phyloP scores from a whole-genome alignment of 1,140 invertebrate genomes.

The Drusus annulatus region DNA sequence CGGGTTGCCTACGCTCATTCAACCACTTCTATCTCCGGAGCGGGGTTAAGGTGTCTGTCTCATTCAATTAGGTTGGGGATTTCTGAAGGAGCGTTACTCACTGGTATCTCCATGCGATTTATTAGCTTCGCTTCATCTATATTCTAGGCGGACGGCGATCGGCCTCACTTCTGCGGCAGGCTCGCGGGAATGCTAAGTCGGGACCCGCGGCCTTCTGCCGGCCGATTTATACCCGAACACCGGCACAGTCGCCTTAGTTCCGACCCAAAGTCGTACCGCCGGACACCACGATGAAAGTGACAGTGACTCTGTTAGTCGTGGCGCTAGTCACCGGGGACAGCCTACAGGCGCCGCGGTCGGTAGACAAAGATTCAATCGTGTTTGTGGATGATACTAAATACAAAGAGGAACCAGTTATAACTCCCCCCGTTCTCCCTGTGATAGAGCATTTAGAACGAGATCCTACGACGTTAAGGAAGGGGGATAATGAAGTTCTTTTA shows the following conservation, averaged over 20 bases:
- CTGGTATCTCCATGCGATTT: background rate
- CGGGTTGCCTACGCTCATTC: no score
- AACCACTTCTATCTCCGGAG: background rate
- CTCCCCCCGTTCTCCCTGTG: constrained; percentile 49
- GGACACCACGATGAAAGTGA: constrained; percentile 37
- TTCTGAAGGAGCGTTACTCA: constrained; percentile 44
- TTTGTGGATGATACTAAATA: constrained; percentile 42
- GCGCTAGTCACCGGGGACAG: background rate
- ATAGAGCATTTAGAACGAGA: constrained; percentile 55
- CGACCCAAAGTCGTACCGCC: constrained; percentile 19
- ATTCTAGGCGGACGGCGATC: constrained; percentile 46
- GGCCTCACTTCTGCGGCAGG: background rate
- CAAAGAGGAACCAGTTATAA: constrained; percentile 41
- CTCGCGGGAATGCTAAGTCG: constrained; percentile 37
- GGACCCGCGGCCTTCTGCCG: constrained; percentile 41
- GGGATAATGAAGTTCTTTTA: constrained; percentile 43
- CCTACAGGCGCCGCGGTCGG: background rate
- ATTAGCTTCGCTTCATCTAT: constrained; percentile 33
- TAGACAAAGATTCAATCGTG: constrained; percentile 43
- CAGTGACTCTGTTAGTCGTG: constrained; percentile 13
- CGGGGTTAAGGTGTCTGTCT: constrained; percentile 18
- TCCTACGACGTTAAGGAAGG: constrained; percentile 51
- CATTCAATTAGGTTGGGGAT: constrained; percentile 20
- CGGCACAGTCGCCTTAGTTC: constrained; percentile 42
- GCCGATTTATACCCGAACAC: constrained; percentile 43